These are phyloP conservation scores for Deroptyus accipitrinus DNA, from an alignment of 2,113 vertebrate genomes.

Conservation along the genomic window DNA sequence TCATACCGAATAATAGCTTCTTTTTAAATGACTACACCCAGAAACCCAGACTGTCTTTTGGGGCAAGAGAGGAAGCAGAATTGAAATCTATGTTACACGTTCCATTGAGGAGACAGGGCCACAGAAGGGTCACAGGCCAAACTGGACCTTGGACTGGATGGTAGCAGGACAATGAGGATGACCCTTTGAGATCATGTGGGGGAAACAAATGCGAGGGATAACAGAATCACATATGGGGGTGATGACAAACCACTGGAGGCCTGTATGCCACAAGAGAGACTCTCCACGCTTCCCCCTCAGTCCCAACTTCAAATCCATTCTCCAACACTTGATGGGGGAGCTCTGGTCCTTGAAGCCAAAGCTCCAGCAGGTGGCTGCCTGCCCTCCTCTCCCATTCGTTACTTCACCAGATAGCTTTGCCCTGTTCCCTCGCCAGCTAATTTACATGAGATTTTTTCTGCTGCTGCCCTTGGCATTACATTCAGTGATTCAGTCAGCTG, in stretches of 20 bases:
- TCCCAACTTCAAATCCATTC: not conserved
- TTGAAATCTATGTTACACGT: not conserved
- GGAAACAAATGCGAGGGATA: not conserved
- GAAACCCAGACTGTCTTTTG: not conserved
- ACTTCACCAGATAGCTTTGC: slow-evolving; percentile 14
- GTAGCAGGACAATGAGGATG: not conserved
- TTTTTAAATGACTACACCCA: not conserved
- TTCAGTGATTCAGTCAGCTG: slow-evolving; percentile 32
- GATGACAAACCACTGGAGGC: not conserved
- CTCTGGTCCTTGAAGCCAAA: not conserved
- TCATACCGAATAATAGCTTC: not conserved
- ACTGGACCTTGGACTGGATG: not conserved
- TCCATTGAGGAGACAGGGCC: not conserved
- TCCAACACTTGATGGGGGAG: not conserved
- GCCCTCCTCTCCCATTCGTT: slow-evolving; percentile 9
- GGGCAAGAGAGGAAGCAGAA: slow-evolving; percentile 29
- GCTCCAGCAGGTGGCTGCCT: slow-evolving; percentile 17
- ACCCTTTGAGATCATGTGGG: not conserved
- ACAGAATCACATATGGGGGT: not conserved
- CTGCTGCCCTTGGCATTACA: slow-evolving; percentile 42
- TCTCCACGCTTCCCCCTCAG: not conserved
- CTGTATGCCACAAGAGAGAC: not conserved
- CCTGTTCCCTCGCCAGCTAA: slow-evolving; percentile 48
- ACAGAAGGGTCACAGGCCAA: not conserved
- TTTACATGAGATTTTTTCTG: slow-evolving; percentile 40